Percentiles rank a stretch among this genome's conserved stretches.
Conservation (phyloP, 1,140 invertebrate species). For the Schlechtendalia chinensis region DNA sequence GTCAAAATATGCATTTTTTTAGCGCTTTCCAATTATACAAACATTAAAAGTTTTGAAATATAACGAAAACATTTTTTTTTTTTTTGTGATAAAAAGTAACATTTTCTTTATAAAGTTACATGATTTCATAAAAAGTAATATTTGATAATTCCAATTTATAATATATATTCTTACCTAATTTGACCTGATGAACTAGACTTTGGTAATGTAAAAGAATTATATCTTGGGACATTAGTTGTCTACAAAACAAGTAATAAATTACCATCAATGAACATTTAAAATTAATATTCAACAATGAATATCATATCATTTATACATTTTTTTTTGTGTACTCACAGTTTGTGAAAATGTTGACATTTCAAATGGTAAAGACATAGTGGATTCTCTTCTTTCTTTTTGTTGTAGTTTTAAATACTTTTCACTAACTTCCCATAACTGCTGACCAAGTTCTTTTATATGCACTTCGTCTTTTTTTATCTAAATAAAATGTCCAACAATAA, state of each 20-base stretch:
- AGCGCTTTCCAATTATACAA: no score
- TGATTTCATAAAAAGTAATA: background rate
- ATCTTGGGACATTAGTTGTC: background rate
- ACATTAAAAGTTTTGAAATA: no score
- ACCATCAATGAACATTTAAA: background rate
- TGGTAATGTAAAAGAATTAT: constrained; percentile 23
- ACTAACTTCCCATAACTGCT: constrained; percentile 52
- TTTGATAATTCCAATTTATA: background rate
- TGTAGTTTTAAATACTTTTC: constrained; percentile 52
- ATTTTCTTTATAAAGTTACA: no score
- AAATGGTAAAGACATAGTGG: constrained; percentile 21
- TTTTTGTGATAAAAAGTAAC: no score
- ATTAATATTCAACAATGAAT: background rate
- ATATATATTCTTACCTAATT: constrained; percentile 31
- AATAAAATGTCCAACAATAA: background rate
- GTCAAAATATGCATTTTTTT: no score
- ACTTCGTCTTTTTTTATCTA: constrained; percentile 51
- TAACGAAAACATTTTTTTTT: no score
- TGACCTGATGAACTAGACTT: constrained; percentile 33
- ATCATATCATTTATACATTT: background rate
- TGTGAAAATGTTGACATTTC: background rate
- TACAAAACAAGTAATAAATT: background rate
- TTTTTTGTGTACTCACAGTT: background rate
- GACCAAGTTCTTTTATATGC: constrained; percentile 50
- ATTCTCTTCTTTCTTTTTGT: constrained; percentile 50